These are phyloP conservation scores for Tenualosa ilisha DNA, from an alignment of 2,797 vertebrate species.

Conservation along the genomic window DNA sequence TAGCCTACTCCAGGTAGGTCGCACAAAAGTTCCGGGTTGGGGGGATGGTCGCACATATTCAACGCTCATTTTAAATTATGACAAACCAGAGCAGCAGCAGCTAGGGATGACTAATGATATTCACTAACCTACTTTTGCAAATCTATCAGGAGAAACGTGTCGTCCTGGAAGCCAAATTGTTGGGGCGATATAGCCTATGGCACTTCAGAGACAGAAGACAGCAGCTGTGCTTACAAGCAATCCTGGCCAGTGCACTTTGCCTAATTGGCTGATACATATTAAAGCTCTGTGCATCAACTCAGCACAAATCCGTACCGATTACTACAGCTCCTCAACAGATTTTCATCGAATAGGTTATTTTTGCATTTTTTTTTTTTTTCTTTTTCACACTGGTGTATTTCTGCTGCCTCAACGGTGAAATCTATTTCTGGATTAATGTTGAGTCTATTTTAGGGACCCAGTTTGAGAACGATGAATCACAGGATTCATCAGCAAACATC, in stretches of 20 bases:
- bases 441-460: neutral
- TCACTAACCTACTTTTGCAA: constrained; percentile 19
- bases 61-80: no score
- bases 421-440: neutral
- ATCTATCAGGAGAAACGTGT: neutral
- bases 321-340: neutral
- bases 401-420: neutral
- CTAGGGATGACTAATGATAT: constrained; percentile 9
- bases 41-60: no score
- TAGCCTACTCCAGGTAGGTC: no score
- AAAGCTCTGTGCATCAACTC: neutral
- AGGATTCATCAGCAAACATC: neutral
- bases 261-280: constrained; percentile 8
- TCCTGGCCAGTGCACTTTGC: constrained; percentile 13
- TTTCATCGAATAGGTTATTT: neutral
- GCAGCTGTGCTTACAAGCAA: constrained; percentile 1
- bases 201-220: neutral
- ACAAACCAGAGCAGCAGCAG: no score
- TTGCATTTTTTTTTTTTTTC: neutral
- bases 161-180: neutral
- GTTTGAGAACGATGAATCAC: neutral
- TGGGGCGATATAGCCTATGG: neutral
- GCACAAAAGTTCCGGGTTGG: no score
- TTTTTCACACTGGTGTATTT: neutral
- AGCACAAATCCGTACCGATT: neutral